Evolutionary conservation across 2,888 invertebrate species (phyloP).

Genomic region (Apodemia zela): DNA sequence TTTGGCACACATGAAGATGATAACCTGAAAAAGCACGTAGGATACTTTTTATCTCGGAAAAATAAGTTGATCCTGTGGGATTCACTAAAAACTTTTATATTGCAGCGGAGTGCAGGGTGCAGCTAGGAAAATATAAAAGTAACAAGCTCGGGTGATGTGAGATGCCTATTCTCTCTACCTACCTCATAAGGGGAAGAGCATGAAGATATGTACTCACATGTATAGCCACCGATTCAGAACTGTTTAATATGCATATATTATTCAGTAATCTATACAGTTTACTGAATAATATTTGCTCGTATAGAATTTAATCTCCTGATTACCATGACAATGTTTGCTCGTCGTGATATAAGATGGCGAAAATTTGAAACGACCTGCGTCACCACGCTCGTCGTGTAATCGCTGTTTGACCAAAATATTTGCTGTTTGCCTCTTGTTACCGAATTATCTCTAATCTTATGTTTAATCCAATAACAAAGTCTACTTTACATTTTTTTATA

Average conservation of each 20-base stretch:
- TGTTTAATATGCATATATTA: neutral
- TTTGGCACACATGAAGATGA: too few species aligned
- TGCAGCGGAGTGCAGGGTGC: too few species aligned
- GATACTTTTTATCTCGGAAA: too few species aligned
- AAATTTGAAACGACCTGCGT: neutral
- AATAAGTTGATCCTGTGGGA: too few species aligned
- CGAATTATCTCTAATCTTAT: neutral
- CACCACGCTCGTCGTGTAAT: neutral
- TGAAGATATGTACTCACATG: too few species aligned
- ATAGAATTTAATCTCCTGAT: neutral
- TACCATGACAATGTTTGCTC: neutral
- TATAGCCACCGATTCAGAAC: too few species aligned
- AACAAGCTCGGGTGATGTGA: too few species aligned
- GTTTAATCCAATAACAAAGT: neutral
- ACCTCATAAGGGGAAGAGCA: too few species aligned
- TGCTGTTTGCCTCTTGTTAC: neutral
- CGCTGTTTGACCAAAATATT: conserved; percentile 1
- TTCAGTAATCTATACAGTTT: neutral
- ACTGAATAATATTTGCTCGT: neutral
- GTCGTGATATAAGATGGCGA: conserved; percentile 6
- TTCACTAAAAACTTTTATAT: too few species aligned
- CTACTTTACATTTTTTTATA: neutral
- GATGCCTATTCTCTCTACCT: too few species aligned
- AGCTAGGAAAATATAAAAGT: too few species aligned
- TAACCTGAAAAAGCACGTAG: too few species aligned